These are phyloP conservation scores for Odocoileus virginianus DNA, from an alignment of 2,113 vertebrate genomes.

Conservation along the genomic window DNA sequence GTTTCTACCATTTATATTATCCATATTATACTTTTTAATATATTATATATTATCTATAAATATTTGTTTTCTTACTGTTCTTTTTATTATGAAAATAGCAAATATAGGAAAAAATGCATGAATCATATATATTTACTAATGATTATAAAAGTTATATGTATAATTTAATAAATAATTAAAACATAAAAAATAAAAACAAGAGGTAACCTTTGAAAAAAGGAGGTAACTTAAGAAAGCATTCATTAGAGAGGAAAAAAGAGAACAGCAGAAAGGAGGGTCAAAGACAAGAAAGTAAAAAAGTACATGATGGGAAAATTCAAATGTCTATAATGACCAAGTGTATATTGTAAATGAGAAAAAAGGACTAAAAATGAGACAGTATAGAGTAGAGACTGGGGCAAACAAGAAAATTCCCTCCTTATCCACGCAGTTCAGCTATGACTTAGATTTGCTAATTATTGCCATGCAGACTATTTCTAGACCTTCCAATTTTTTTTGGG, in stretches of 20 bases:
- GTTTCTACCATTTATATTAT: not conserved
- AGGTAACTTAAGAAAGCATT: not conserved
- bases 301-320: not conserved
- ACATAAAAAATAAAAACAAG: not conserved
- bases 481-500: not conserved
- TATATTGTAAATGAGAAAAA: not conserved
- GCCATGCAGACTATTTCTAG: not conserved
- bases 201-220: not conserved
- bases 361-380: not conserved
- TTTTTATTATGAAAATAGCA: not conserved
- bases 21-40: not conserved
- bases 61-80: not conserved
- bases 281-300: not conserved
- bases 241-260: not conserved
- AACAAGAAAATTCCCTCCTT: not conserved
- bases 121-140: not conserved
- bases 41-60: not conserved
- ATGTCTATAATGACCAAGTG: not conserved
- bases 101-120: not conserved
- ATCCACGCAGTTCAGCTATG: not conserved
- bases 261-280: not conserved
- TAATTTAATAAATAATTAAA: not conserved
- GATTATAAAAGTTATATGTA: not conserved
- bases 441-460: not conserved
- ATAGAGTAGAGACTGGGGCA: not conserved